These are phyloP conservation scores for Halcyon malimbica DNA, from an alignment of 2,113 vertebrate species.

Conservation along the genomic window DNA sequence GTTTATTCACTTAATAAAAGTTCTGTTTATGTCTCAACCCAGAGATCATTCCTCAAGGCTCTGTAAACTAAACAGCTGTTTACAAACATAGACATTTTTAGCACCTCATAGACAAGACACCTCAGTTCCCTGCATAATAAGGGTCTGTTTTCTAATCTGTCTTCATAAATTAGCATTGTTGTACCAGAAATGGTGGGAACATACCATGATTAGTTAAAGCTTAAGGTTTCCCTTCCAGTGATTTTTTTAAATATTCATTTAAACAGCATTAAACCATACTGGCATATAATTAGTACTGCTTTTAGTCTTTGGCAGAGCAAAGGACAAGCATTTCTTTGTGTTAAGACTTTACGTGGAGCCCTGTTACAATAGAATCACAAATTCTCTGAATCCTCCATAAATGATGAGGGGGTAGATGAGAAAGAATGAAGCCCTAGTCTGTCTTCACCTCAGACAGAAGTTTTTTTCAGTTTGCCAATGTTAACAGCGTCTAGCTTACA, in stretches of 20 bases:
- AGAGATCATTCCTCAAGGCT: neutral
- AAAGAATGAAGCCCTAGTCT: neutral
- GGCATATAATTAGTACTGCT: neutral
- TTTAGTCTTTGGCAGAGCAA: neutral
- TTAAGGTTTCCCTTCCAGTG: neutral
- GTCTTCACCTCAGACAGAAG: neutral
- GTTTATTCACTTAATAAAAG: neutral
- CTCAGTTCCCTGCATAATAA: neutral
- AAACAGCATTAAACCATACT: neutral
- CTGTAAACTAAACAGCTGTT: neutral
- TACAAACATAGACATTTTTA: neutral
- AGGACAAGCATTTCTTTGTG: neutral
- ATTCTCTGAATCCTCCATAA: neutral
- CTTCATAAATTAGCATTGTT: neutral
- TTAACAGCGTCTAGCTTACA: neutral
- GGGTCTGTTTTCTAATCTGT: neutral
- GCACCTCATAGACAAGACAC: neutral
- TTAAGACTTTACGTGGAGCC: neutral
- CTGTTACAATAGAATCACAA: neutral
- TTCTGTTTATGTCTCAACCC: neutral
- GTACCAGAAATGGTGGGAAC: neutral
- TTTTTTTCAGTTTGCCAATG: neutral
- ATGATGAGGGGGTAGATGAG: neutral
- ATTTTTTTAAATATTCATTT: neutral
- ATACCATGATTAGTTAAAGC: neutral